Percentiles rank a stretch among this genome's conserved stretches.
These are phyloP conservation scores for Leptopilina drosophilae DNA, from an alignment of 2,888 invertebrate genomes.

Conservation along the genomic window DNA sequence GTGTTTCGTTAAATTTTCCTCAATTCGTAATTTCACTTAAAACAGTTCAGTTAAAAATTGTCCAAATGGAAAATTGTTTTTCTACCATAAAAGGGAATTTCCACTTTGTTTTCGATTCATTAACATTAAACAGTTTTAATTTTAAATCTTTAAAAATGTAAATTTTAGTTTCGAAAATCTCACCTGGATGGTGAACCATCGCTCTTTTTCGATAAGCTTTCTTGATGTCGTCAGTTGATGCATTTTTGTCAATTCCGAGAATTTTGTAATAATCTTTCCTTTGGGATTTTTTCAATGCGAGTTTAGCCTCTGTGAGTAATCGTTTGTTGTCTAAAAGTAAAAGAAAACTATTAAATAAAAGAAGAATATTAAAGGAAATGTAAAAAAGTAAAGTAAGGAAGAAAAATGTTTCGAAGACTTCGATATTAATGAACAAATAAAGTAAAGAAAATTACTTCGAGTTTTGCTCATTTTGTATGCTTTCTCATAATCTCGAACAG, in stretches of 20 bases:
- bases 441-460: conserved; percentile 72
- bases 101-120: no score
- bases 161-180: conserved; percentile 44
- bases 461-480: conserved; percentile 90
- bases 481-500: conserved; percentile 93
- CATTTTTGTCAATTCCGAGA: conserved; percentile 89
- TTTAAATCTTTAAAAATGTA: conserved; percentile 6
- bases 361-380: not conserved
- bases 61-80: no score
- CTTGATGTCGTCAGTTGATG: conserved; percentile 94
- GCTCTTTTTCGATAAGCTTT: conserved; percentile 96
- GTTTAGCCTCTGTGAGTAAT: conserved; percentile 90
- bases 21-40: no score
- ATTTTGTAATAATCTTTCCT: conserved; percentile 98
- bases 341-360: not conserved
- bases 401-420: not conserved
- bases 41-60: no score
- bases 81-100: no score
- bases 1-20: not conserved
- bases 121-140: no score
- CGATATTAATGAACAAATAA: conserved; percentile 21
- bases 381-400: no score
- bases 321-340: conserved; percentile 83
- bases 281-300: conserved; percentile 92
- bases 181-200: conserved; percentile 92